Conservation (phyloP, 1,140 invertebrate genomes). For the Ceratina japonica region DNA sequence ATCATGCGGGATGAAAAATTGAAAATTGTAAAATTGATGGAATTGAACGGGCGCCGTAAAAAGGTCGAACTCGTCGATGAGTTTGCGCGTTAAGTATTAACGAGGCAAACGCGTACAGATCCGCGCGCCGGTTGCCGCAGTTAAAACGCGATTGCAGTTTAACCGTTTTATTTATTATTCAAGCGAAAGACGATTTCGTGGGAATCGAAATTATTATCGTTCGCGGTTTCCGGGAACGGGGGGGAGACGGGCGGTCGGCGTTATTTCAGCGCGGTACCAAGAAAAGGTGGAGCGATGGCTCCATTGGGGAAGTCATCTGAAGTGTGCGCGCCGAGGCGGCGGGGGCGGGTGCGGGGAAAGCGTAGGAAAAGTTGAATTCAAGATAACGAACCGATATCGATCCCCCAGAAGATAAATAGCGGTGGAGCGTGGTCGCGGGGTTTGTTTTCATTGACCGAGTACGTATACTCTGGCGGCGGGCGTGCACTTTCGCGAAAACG, state of each 20-base stretch:
- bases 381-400: constrained; percentile 56
- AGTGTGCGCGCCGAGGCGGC: no score
- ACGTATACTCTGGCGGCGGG: constrained; percentile 7
- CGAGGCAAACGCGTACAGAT: no score
- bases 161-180: not conserved
- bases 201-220: not conserved
- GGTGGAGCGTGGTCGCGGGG: constrained; percentile 21
- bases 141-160: not conserved
- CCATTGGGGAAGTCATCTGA: not conserved
- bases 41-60: not conserved
- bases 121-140: not conserved
- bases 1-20: not conserved
- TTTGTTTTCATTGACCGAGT: constrained; percentile 54
- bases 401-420: constrained; percentile 59
- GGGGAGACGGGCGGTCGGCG: not conserved
- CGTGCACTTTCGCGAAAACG: constrained; percentile 21
- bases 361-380: constrained; percentile 29
- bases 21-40: not conserved
- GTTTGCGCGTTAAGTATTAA: not conserved
- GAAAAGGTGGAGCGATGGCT: constrained; percentile 6
- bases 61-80: not conserved
- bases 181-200: not conserved
- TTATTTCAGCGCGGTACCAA: constrained; percentile 4
- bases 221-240: no score
- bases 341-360: not conserved